Percentiles rank a stretch among this genome's conserved stretches.
Evolutionary conservation across 2,113 vertebrate species (phyloP).

Genomic region (Silurus meridionalis): DNA sequence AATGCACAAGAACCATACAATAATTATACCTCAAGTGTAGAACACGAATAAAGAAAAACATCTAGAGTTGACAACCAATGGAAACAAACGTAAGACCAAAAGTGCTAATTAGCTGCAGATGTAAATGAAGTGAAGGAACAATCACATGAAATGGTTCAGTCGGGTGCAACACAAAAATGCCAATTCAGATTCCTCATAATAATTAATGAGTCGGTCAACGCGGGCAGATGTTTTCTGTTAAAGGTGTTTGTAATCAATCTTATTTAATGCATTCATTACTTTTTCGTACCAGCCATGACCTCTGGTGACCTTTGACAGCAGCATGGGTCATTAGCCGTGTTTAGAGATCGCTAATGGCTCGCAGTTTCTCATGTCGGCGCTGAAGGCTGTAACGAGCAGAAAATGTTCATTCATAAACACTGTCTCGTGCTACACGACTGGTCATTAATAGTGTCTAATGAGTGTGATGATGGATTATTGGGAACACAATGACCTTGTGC

Average conservation of each 20-base stretch:
- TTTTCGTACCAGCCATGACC: neutral
- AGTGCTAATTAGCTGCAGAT: too few species aligned
- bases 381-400: slow-evolving; percentile 64
- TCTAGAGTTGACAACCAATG: too few species aligned
- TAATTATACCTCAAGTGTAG: too few species aligned
- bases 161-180: neutral
- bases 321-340: slow-evolving; percentile 54
- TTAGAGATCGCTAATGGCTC: slow-evolving; percentile 55
- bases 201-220: neutral
- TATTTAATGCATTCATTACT: neutral
- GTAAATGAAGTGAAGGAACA: too few species aligned
- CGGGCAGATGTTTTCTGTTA: neutral
- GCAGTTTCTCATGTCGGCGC: slow-evolving; percentile 62
- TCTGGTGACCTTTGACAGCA: neutral
- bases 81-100: too few species aligned
- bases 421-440: slow-evolving; percentile 54
- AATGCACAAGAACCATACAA: too few species aligned
- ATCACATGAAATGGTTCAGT: too few species aligned
- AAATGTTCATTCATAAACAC: slow-evolving; percentile 71
- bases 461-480: slow-evolving; percentile 61
- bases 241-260: neutral
- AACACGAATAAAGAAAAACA: too few species aligned
- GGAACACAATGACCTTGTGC: slow-evolving; percentile 42
- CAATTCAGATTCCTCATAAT: neutral
- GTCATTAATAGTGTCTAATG: slow-evolving; percentile 67